Evolutionary conservation across 2,888 invertebrate genomes (phyloP), one percentile per base, ranked within the genome.

Genomic region (Xestia sexstrigata): DNA sequence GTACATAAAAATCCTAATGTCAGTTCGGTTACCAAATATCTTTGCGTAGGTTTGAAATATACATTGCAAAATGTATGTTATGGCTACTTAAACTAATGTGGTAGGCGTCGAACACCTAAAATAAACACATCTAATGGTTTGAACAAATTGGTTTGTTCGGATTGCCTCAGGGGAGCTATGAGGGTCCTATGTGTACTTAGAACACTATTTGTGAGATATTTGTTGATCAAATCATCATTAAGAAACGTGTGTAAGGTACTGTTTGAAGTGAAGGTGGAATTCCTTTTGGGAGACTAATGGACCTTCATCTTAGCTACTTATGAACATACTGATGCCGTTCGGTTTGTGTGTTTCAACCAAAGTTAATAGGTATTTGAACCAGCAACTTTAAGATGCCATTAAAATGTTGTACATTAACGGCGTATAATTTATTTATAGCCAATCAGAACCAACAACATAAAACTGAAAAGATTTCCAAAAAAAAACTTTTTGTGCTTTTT

Each of bases 41-140:
- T 70, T 45, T 26, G 81, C 65, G 79, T 78, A 78, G 84, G 82
- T 71, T 71, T 63, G 63, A 81, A 72, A 78, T 78, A 55, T 74
- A 62, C 63, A 86, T 87, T 87, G 79, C 87, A 77, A 86, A 87
- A 87, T 68, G 45, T 81, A 55, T 79, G 78, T 76, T 70, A 77
- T 80, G 52, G 83, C 83, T 85, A 83, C 83, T 85, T 83, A 74
- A 77, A 73, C 55, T 65, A 74, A 78, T 71, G 72, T 60, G 39
- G 81, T 79, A 68, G 88, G 87, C 62, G 86, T 58, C 11, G 47
- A 74, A 55, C 70, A 55, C 26, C 74, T 73, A 68, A 79, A 74
- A 80, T 76, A 76, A 79, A 70, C 55, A 73, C 15, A n/a, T 8
- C 6, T 68, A 76, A 82, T 82, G 66, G 74, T 62, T 76, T 55